A percentile compares a stretch with the other conserved stretches of the same genome.
Evolutionary conservation across 2,113 vertebrate genomes (phyloP).

Genomic region (Heteronetta atricapilla): DNA sequence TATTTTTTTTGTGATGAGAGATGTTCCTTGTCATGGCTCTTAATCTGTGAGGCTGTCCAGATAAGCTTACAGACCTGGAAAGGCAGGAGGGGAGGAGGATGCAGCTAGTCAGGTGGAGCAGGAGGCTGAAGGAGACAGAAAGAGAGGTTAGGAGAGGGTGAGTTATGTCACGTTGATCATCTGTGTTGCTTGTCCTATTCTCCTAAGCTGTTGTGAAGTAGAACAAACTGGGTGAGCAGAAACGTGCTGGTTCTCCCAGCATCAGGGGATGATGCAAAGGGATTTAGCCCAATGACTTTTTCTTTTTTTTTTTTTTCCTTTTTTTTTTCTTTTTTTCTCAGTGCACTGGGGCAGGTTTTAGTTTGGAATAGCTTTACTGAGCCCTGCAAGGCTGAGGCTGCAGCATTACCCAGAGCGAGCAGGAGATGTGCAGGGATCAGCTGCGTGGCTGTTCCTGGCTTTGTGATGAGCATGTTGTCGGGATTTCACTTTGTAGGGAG

Average conservation of each 20-base stretch:
- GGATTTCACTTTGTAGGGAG: slow-evolving; percentile 23
- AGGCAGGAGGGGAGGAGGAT: background rate
- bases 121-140: background rate
- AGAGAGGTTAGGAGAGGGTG: background rate
- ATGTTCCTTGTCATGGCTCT: background rate
- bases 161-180: background rate
- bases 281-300: background rate
- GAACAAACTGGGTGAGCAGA: background rate
- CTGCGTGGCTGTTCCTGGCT: background rate
- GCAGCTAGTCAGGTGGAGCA: background rate
- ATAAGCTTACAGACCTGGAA: background rate
- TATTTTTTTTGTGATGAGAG: background rate
- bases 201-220: background rate
- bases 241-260: background rate
- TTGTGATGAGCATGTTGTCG: background rate
- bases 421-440: background rate
- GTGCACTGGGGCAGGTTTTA: background rate
- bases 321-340: too few species aligned
- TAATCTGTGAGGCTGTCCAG: background rate
- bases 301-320: background rate
- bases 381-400: background rate
- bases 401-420: background rate
- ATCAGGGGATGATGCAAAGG: background rate
- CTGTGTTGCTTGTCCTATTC: background rate
- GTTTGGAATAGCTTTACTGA: background rate